Percentiles rank a stretch among this genome's conserved stretches.
Evolutionary conservation across 2,888 invertebrate genomes (phyloP).

Genomic region (Erebia ligea): DNA sequence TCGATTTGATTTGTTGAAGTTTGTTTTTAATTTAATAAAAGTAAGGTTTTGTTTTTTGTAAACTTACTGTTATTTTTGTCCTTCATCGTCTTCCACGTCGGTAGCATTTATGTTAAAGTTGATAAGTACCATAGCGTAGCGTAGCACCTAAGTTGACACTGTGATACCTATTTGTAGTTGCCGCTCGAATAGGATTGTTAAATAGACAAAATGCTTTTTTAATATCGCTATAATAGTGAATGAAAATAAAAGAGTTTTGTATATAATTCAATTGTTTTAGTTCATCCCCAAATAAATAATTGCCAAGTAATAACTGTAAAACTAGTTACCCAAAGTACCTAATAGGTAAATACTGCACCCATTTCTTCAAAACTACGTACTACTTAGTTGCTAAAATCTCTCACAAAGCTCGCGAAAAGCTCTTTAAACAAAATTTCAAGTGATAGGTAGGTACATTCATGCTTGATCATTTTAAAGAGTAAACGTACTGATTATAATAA

Average conservation of each 20-base stretch:
- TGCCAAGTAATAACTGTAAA: background rate
- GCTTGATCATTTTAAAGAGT: no score
- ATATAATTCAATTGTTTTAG: slow-evolving; percentile 18
- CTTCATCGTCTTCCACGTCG: slow-evolving; percentile 72
- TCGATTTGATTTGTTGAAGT: slow-evolving; percentile 77
- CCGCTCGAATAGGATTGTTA: slow-evolving; percentile 49
- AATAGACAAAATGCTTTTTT: slow-evolving; percentile 38
- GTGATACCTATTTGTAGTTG: slow-evolving; percentile 62
- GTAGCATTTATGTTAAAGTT: slow-evolving; percentile 61
- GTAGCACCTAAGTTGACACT: slow-evolving; percentile 68
- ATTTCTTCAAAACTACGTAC: no score
- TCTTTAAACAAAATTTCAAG: no score
- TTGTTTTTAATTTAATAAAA: slow-evolving; percentile 76
- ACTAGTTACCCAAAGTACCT: background rate
- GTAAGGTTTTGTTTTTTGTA: slow-evolving; percentile 67
- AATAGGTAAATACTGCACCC: no score
- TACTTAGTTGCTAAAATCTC: no score
- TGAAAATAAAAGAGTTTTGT: slow-evolving; percentile 36
- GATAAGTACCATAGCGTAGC: slow-evolving; percentile 56
- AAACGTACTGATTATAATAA: no score
- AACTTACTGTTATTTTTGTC: slow-evolving; percentile 69
- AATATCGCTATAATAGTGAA: slow-evolving; percentile 38
- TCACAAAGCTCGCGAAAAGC: no score
- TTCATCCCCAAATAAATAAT: background rate
- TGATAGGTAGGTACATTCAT: no score